Evolutionary conservation across 2,797 vertebrate species (phyloP).

Genomic region (Epinephelus malabaricus): DNA sequence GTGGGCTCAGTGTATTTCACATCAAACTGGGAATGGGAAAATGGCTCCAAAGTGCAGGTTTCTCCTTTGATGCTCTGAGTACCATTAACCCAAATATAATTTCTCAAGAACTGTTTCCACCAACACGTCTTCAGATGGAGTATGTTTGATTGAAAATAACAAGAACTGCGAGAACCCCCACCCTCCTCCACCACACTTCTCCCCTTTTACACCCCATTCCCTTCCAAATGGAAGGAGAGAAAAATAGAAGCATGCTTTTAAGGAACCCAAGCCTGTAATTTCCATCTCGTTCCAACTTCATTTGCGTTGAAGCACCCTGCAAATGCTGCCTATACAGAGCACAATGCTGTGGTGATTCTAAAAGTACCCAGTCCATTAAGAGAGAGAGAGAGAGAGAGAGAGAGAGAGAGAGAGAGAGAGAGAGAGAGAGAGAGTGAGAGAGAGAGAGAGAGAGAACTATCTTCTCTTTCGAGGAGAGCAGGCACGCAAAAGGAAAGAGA

Average conservation of each 20-base stretch:
- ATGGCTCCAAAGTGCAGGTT: constrained; percentile 64
- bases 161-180: constrained; percentile 43
- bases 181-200: not conserved
- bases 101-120: constrained; percentile 72
- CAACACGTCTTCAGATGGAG: constrained; percentile 67
- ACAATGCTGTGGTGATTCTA: constrained; percentile 56
- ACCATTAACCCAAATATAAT: constrained; percentile 82
- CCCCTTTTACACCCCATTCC: constrained; percentile 32
- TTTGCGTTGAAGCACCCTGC: constrained; percentile 74
- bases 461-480: constrained; percentile 21
- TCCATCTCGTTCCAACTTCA: constrained; percentile 81
- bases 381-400: constrained; percentile 27
- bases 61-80: constrained; percentile 66
- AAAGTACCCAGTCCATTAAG: constrained; percentile 72
- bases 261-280: constrained; percentile 78
- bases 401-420: constrained; percentile 17
- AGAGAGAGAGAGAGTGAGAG: not conserved
- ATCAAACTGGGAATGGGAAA: constrained; percentile 60
- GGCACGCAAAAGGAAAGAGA: constrained; percentile 21
- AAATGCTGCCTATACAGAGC: constrained; percentile 71
- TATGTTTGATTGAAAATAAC: constrained; percentile 79
- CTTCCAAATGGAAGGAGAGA: constrained; percentile 66
- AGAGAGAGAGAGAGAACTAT: constrained; percentile 50
- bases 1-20: constrained; percentile 40
- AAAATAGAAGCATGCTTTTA: constrained; percentile 73